These are phyloP conservation scores for Platyscapa corneri DNA, from an alignment of 1,140 invertebrate species.

Conservation along the genomic window DNA sequence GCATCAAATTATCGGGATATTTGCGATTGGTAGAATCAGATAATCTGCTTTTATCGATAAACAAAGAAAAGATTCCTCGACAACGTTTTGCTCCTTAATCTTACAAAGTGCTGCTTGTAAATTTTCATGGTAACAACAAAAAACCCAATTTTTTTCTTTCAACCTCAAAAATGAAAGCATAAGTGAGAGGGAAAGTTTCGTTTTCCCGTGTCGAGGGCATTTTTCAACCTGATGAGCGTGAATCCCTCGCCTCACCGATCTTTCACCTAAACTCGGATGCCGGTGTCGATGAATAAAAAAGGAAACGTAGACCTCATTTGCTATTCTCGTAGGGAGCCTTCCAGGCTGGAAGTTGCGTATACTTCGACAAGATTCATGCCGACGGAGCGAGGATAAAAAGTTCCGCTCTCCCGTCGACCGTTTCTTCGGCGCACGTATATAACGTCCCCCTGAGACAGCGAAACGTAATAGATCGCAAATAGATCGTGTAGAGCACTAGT, in stretches of 20 bases:
- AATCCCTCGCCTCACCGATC: background rate
- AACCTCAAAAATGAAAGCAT: background rate
- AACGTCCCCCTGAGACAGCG: background rate
- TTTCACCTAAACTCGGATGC: background rate
- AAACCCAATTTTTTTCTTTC: background rate
- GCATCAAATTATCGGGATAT: no score
- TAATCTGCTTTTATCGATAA: no score
- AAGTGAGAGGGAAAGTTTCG: constrained; percentile 13
- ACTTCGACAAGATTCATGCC: constrained; percentile 22
- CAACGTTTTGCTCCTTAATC: background rate
- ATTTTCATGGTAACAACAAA: background rate
- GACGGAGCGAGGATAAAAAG: constrained; percentile 36
- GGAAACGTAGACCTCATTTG: constrained; percentile 13
- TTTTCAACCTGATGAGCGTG: constrained; percentile 10
- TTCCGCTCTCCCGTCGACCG: constrained; percentile 2
- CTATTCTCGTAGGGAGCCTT: constrained; percentile 32
- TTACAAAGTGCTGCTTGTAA: background rate
- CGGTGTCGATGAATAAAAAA: constrained; percentile 35
- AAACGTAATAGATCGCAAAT: constrained; percentile 35
- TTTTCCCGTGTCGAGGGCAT: background rate
- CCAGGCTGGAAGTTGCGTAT: background rate
- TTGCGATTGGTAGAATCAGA: no score
- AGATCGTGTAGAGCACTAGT: constrained; percentile 1
- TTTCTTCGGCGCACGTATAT: background rate
- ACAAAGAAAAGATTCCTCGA: no score